Evolutionary conservation across 2,113 vertebrate species (phyloP), one percentile per base, ranked within the genome.

Genomic region (Melospiza melodia): DNA sequence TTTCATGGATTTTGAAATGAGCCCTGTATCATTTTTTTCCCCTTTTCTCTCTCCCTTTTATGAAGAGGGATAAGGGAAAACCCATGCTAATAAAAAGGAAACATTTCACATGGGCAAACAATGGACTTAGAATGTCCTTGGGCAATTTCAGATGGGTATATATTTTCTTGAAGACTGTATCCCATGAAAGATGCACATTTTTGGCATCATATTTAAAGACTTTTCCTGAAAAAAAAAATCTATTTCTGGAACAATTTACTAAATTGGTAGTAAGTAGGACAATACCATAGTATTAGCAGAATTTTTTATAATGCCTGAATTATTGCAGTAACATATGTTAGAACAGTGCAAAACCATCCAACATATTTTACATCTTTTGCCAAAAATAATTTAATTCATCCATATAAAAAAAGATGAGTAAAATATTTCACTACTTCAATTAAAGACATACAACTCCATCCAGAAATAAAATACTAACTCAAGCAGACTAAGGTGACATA

Each of bases 1-100:
- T 98, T 98, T 98, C 97, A 95, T 98, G 96, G 97, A 98, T 98
- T 98, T 98, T 96, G 97, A 98, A 98, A 98, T 97, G 95, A 97
- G 95, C 93, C 76, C 95, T 97, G 83, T 84, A 91, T 97, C 94
- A 83, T 96, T 96, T 97, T 95, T 97, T 96, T 89, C 15, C 33
- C 10, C 3, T 39, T 51, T 19, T 81, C n/a, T 65, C 69, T 57
- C 31, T 31, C 48, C 92, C 41, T 92, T 82, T 94, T 83, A 82
- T 89, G 87, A 93, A 81, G 74, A 89, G 43, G 83, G 73, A 97
- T 94, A 92, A 94, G 89, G 82, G 90, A 91, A 97, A 95, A 69
- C 48, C 92, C 94, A 94, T 57, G 89, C 84, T 95, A 96, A 97
- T 91, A 84, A 90, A 97, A 97, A 92, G 90, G 80, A 97, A 97